Conservation (phyloP, 1,140 invertebrate species). For the Sipha flava region DNA sequence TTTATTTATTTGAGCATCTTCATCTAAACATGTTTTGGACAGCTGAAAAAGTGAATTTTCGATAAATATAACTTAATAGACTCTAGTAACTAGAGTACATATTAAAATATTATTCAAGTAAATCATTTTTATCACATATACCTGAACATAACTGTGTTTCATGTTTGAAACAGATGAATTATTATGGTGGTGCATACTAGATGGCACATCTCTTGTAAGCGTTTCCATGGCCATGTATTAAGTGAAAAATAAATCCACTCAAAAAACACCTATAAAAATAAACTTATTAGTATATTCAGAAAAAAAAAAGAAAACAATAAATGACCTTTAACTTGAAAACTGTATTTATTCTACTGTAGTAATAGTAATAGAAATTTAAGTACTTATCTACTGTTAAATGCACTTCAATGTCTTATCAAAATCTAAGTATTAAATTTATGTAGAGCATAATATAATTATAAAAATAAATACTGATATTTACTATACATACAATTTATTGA, state of each 20-base stretch:
- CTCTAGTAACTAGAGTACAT: no score
- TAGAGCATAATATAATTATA: background rate
- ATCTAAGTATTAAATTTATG: background rate
- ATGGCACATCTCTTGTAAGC: conserved; percentile 12
- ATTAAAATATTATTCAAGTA: background rate
- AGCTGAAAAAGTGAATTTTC: conserved; percentile 40
- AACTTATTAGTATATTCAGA: background rate
- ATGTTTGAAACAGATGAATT: conserved; percentile 21
- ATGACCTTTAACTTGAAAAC: background rate
- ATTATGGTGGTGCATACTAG: background rate
- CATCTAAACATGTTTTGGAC: conserved; percentile 56
- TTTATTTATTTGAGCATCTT: conserved; percentile 86
- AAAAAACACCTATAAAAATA: background rate
- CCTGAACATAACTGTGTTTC: conserved; percentile 29
- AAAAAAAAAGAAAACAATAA: background rate
- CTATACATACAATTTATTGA: background rate
- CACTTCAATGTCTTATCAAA: background rate
- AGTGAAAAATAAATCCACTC: background rate
- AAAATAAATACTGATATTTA: background rate
- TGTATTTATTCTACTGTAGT: background rate
- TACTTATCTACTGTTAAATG: conserved; percentile 13
- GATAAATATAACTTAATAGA: background rate
- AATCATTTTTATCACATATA: background rate
- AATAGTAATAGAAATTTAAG: background rate
- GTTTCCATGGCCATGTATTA: conserved; percentile 2